Evolutionary conservation across 2,113 vertebrate genomes (phyloP), one percentile per base, ranked within the genome.

Genomic region (Sylvia atricapilla): DNA sequence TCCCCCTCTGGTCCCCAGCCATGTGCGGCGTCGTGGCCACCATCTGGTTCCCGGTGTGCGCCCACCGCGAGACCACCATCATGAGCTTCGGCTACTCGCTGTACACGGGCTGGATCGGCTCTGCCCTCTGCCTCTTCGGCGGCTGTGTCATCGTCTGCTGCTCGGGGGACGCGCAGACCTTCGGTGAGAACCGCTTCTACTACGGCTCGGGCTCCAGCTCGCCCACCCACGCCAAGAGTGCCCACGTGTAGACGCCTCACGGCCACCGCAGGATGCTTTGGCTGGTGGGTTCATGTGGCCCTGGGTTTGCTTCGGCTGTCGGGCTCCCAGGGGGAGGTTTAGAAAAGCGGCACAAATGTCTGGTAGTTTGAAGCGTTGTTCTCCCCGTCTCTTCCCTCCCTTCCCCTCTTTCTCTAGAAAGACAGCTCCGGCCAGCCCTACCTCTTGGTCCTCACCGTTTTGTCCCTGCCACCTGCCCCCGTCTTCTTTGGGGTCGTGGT

Each of bases 31-130:
- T 98, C 1, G 97, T 99, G 1, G 98, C 99, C 0, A 99, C 99
- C 2, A 97, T 99, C 82, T 99, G 99, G 99, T 99, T 99, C 91
- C 99, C 99, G 0, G 97, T 99, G 15, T 99, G 98, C 1, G 98
- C 98, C 14, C 98, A 99, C 91, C 97, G 97, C 0, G 97, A 98
- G 63, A 98, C 99, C 72, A 98, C 98, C 77, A 98, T 99, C 49
- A 98, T 99, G 98, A 99, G 99, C 25, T 99, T 99, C 0, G 99
- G 99, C 84, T 99, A 99, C 97, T 99, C 99, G 2, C 97, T 99
- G 52, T 99, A 99, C 59, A 97, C 98, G 1, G 99, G 99, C 95
- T 99, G 99, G 99, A 98, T 99, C 1, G 99, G 99, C 31, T 98
- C 98, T 5, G 98, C 97, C 22, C 98, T 99, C 93, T 99, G 99